Conservation (phyloP, 2,113 vertebrate species). For the Poeciliopsis turrubarensis region DNA sequence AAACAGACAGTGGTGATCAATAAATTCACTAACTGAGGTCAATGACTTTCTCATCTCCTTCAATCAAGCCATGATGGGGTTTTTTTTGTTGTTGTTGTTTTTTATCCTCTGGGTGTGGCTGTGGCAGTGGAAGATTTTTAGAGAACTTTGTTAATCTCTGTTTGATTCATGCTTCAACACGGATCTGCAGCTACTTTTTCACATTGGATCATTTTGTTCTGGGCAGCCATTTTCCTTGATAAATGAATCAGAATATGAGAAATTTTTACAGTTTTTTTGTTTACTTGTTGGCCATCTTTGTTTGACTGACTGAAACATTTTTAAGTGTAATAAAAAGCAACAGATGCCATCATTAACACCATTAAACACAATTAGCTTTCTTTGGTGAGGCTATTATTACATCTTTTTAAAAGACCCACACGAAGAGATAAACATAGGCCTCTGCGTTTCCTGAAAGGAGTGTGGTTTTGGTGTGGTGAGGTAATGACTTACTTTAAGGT, state of each 20-base stretch:
- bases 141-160: background rate
- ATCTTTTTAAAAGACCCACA: background rate
- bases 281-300: too few relatives aligned
- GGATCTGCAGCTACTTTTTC: background rate
- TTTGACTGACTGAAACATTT: too few relatives aligned
- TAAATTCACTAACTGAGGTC: background rate
- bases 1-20: background rate
- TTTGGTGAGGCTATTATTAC: too few relatives aligned
- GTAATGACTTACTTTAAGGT: constrained; percentile 26
- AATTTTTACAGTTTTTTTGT: background rate
- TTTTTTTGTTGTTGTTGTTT: background rate
- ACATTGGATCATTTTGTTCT: too few relatives aligned
- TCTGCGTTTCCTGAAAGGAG: background rate
- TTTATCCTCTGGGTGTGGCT: background rate
- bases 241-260: background rate
- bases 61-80: background rate
- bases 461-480: background rate
- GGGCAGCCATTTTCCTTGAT: background rate
- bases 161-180: background rate
- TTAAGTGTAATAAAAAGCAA: too few relatives aligned
- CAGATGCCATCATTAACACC: too few relatives aligned
- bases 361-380: background rate
- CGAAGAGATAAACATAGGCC: background rate
- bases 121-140: background rate
- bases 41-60: background rate